Percentiles rank a stretch among this genome's conserved stretches.
These are phyloP conservation scores for Coboldia fuscipes DNA, from an alignment of 1,140 invertebrate genomes.

Conservation along the genomic window DNA sequence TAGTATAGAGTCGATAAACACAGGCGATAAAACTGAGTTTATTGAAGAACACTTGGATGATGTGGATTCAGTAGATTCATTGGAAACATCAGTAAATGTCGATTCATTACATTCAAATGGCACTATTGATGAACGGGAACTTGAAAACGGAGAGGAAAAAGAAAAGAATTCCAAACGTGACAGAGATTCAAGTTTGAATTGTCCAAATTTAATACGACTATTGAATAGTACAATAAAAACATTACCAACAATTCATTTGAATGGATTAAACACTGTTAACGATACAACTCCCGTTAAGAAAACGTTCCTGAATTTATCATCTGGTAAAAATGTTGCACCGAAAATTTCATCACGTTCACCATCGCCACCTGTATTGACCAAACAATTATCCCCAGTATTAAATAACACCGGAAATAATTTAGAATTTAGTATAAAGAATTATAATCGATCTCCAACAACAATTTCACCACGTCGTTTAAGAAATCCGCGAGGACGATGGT, in stretches of 20 bases:
- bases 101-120: not conserved
- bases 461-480: not conserved
- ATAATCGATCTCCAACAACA: not conserved
- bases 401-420: too few species aligned
- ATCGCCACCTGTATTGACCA: not conserved
- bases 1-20: constrained; percentile 17
- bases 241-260: too few species aligned
- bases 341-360: not conserved
- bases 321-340: too few species aligned
- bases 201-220: too few species aligned
- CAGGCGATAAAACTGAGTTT: constrained; percentile 6
- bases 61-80: not conserved
- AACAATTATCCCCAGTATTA: too few species aligned
- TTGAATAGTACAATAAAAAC: too few species aligned
- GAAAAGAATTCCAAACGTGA: too few species aligned
- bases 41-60: not conserved
- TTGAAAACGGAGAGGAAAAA: too few species aligned
- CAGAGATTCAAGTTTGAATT: too few species aligned
- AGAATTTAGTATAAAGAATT: not conserved
- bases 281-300: not conserved
- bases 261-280: too few species aligned
- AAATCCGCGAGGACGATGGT: constrained; percentile 1
- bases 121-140: not conserved
- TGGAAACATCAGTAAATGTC: not conserved
- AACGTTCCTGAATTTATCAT: not conserved